These are phyloP conservation scores for Procambarus virginalis DNA, from an alignment of 1,140 invertebrate species.

Conservation along the genomic window DNA sequence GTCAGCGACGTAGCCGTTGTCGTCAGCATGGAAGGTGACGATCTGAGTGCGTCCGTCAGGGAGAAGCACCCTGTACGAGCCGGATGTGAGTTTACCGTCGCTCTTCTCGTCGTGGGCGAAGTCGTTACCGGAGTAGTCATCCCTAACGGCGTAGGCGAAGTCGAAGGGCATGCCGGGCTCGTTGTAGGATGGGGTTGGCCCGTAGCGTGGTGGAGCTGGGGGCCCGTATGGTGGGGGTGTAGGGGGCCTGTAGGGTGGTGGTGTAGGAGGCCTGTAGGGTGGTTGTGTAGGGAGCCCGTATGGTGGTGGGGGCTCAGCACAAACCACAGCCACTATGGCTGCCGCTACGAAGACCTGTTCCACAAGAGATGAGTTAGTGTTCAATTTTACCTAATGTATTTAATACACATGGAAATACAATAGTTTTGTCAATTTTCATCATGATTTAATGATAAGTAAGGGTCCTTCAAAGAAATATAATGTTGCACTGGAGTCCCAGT, in stretches of 20 bases:
- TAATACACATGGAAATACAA: too few relatives aligned
- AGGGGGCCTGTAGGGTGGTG: slow-evolving; percentile 33
- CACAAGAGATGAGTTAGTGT: not conserved
- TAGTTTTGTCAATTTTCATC: too few relatives aligned
- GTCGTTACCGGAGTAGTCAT: slow-evolving; percentile 60
- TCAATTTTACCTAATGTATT: too few relatives aligned
- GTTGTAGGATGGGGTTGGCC: not conserved
- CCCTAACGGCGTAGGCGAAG: slow-evolving; percentile 2
- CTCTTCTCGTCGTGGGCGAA: slow-evolving; percentile 50
- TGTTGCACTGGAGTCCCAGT: too few relatives aligned
- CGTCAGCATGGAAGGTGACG: slow-evolving; percentile 85
- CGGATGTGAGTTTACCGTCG: slow-evolving; percentile 39
- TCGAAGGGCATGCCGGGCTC: slow-evolving; percentile 40
- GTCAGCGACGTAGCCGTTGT: slow-evolving; percentile 86
- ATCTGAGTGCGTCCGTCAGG: slow-evolving; percentile 82
- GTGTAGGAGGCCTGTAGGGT: not conserved
- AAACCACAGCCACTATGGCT: slow-evolving; percentile 9
- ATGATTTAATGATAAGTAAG: too few relatives aligned
- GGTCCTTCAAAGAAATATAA: too few relatives aligned
- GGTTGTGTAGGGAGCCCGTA: slow-evolving; percentile 23
- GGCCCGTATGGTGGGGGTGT: not conserved
- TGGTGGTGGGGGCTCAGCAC: slow-evolving; percentile 19
- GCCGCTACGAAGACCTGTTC: slow-evolving; percentile 10
- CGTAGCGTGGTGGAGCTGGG: not conserved
- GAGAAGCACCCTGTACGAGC: slow-evolving; percentile 36